A percentile compares a stretch with the other conserved stretches of the same genome.
Conservation (phyloP, 2,113 vertebrate species). For the Dicrurus megarhynchus region DNA sequence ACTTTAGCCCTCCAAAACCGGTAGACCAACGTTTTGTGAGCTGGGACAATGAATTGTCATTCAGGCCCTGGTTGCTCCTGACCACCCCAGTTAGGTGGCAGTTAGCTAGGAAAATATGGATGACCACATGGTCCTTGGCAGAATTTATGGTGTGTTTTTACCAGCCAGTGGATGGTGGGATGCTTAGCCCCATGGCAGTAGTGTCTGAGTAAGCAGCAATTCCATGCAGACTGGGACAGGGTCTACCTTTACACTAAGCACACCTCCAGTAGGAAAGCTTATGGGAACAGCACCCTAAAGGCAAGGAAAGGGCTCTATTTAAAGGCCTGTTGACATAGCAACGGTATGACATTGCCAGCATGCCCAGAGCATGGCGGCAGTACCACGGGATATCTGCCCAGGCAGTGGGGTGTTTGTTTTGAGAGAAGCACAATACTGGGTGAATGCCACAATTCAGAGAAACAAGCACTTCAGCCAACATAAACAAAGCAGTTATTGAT, state of each 20-base stretch:
- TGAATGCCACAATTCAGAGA: conserved; percentile 35
- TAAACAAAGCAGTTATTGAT: conserved; percentile 54
- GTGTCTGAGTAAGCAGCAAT: neutral
- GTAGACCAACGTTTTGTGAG: neutral
- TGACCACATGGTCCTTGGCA: neutral
- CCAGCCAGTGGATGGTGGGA: neutral
- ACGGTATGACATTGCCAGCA: neutral
- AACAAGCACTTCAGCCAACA: conserved; percentile 1
- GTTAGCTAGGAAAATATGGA: neutral
- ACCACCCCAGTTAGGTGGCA: neutral
- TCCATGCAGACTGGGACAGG: neutral
- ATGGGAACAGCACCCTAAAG: neutral
- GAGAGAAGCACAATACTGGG: conserved; percentile 22
- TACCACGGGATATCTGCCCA: conserved; percentile 33
- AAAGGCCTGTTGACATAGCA: neutral
- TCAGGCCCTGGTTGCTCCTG: neutral
- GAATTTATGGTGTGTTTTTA: neutral
- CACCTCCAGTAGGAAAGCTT: neutral
- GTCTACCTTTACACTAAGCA: neutral
- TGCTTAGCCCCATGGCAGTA: neutral
- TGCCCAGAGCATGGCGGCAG: neutral
- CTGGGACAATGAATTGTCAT: neutral
- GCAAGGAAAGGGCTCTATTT: neutral
- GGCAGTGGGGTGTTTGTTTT: conserved; percentile 37
- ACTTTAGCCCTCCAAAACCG: neutral